Conservation (phyloP, 2,888 invertebrate genomes). For the Apotomis turbidana region DNA sequence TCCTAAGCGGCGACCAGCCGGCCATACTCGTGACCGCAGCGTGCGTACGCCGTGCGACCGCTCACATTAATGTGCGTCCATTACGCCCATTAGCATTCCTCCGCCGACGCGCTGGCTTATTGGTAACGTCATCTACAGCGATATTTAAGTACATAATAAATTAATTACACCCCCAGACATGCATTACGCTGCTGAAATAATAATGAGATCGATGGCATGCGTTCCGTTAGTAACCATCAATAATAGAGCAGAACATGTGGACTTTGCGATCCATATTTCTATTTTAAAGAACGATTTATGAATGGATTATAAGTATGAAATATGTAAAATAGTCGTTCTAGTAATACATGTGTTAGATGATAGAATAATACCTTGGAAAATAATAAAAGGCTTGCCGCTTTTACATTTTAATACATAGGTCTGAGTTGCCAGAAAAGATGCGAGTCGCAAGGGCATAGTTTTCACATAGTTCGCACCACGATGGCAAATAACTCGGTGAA, state of each 20-base stretch:
- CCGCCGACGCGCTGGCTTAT: constrained; percentile 61
- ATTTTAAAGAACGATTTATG: constrained; percentile 6
- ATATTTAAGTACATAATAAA: constrained; percentile 64
- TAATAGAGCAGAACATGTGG: constrained; percentile 32
- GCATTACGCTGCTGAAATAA: constrained; percentile 40
- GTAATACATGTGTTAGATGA: not conserved
- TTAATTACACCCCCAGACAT: constrained; percentile 56
- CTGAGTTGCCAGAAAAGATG: constrained; percentile 52
- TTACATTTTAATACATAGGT: constrained; percentile 46
- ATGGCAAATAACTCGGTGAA: constrained; percentile 57
- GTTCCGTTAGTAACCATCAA: constrained; percentile 19
- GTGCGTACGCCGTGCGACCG: constrained; percentile 49
- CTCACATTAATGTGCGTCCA: constrained; percentile 65
- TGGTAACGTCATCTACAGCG: constrained; percentile 66
- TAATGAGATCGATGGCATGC: constrained; percentile 35
- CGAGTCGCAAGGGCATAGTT: constrained; percentile 61
- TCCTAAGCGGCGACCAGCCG: constrained; percentile 20
- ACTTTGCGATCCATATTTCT: constrained; percentile 13
- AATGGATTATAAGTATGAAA: constrained; percentile 8
- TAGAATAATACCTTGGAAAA: not conserved
- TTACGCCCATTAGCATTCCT: constrained; percentile 71
- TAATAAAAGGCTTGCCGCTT: constrained; percentile 3
- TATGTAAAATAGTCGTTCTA: not conserved
- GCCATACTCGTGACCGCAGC: constrained; percentile 47
- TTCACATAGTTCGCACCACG: constrained; percentile 60